These are phyloP conservation scores for Mylabris phalerata DNA, from an alignment of 1,140 invertebrate genomes.

Conservation along the genomic window DNA sequence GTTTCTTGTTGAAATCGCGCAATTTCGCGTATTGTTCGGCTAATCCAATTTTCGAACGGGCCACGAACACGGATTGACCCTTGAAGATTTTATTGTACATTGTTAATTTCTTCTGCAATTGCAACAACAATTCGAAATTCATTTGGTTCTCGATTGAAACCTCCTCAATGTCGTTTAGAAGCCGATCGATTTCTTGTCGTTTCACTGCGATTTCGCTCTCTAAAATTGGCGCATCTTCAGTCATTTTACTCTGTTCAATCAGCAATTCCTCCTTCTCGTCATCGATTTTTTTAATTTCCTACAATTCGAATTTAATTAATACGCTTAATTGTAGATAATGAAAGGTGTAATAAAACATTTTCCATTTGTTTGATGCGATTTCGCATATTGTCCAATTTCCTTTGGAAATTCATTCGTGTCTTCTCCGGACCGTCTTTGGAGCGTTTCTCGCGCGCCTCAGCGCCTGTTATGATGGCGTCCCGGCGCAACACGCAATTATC, in stretches of 20 bases:
- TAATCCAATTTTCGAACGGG: no score
- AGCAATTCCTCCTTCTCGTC: background rate
- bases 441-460: slow-evolving; percentile 50
- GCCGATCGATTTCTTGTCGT: slow-evolving; percentile 24
- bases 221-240: slow-evolving; percentile 31
- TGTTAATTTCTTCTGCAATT: slow-evolving; percentile 53
- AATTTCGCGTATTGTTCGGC: no score
- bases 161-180: slow-evolving; percentile 9
- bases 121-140: slow-evolving; percentile 54
- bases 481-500: slow-evolving; percentile 65
- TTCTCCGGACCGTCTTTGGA: slow-evolving; percentile 28
- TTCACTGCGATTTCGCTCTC: slow-evolving; percentile 35
- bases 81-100: slow-evolving; percentile 47
- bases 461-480: slow-evolving; percentile 56
- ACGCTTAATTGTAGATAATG: no score
- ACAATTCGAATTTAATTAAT: background rate
- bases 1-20: no score
- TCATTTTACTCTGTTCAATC: slow-evolving; percentile 3
- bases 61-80: slow-evolving; percentile 23
- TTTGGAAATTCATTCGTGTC: slow-evolving; percentile 36
- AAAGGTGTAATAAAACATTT: slow-evolving; percentile 37
- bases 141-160: slow-evolving; percentile 39
- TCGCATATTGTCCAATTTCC: slow-evolving; percentile 50
- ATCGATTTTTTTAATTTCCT: slow-evolving; percentile 22
- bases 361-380: slow-evolving; percentile 50